Evolutionary conservation across 2,113 vertebrate species (phyloP).

Genomic region (Myanophis thanlyinensis): DNA sequence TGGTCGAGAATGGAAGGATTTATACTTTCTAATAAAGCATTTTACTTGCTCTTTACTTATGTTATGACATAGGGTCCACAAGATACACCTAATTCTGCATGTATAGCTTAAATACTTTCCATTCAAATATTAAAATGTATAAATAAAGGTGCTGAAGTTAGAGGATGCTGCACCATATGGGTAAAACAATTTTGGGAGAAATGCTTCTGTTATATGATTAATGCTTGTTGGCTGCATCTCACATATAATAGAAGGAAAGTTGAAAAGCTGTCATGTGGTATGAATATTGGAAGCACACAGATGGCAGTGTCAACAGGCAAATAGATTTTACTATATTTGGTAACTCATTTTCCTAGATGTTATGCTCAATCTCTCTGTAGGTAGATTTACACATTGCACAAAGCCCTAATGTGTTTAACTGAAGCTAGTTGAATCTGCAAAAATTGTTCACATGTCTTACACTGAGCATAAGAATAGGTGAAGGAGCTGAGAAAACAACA

Average conservation of each 20-base stretch:
- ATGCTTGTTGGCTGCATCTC: slow-evolving; percentile 2
- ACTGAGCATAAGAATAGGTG: not conserved
- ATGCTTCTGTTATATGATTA: slow-evolving; percentile 20
- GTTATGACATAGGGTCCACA: slow-evolving; percentile 7
- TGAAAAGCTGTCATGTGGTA: slow-evolving; percentile 14
- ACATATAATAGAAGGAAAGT: slow-evolving; percentile 10
- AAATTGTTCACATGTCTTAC: not conserved
- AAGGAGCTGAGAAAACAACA: not conserved
- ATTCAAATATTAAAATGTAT: not conserved
- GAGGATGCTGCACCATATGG: not conserved
- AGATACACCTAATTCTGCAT: slow-evolving; percentile 20
- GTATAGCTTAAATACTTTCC: slow-evolving; percentile 16
- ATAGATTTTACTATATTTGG: not conserved
- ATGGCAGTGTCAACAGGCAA: not conserved
- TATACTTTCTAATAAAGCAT: slow-evolving; percentile 1
- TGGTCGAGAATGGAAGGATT: no score
- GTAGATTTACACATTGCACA: not conserved
- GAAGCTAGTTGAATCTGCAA: not conserved
- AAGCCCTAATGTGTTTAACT: not conserved
- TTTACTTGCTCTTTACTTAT: slow-evolving; percentile 25
- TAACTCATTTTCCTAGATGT: not conserved
- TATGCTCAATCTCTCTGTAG: not conserved
- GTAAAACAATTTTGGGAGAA: slow-evolving; percentile 15
- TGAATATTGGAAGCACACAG: not conserved
- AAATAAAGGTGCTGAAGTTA: slow-evolving; percentile 9